A percentile compares a stretch with the other conserved stretches of the same genome.
Conservation (phyloP, 2,113 vertebrate species). For the Coptodon bakossiorum region DNA sequence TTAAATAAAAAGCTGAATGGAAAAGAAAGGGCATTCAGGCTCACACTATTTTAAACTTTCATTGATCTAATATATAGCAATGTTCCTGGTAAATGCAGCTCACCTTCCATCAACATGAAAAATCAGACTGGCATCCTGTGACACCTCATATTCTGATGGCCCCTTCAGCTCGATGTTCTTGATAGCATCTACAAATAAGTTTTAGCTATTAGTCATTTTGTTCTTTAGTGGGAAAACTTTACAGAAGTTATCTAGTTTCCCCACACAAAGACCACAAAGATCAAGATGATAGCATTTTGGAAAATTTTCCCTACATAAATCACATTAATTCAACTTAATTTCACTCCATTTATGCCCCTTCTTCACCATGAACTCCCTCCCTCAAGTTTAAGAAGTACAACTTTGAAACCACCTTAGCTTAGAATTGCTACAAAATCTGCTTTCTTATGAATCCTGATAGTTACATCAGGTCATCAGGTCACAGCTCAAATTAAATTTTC, state of each 20-base stretch:
- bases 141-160: slow-evolving; percentile 69
- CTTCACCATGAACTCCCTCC: not conserved
- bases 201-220: not conserved
- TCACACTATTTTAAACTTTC: not conserved
- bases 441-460: not conserved
- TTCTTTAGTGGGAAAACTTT: not conserved
- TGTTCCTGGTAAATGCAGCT: not conserved
- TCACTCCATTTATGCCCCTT: not conserved
- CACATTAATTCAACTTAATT: not conserved
- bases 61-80: not conserved
- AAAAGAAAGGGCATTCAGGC: not conserved
- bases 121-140: slow-evolving; percentile 71
- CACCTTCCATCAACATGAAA: slow-evolving; percentile 86
- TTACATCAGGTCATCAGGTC: not conserved
- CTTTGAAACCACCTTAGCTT: not conserved
- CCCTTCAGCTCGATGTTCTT: slow-evolving; percentile 75
- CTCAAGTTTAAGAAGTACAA: not conserved
- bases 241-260: not conserved
- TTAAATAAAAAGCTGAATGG: not conserved
- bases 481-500: not conserved
- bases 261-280: not conserved
- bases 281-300: not conserved
- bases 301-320: not conserved
- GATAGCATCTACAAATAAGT: slow-evolving; percentile 74
- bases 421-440: not conserved